phyloP scores from a whole-genome alignment of 2,113 vertebrate species.

The Apistogramma diplotaenia region DNA sequence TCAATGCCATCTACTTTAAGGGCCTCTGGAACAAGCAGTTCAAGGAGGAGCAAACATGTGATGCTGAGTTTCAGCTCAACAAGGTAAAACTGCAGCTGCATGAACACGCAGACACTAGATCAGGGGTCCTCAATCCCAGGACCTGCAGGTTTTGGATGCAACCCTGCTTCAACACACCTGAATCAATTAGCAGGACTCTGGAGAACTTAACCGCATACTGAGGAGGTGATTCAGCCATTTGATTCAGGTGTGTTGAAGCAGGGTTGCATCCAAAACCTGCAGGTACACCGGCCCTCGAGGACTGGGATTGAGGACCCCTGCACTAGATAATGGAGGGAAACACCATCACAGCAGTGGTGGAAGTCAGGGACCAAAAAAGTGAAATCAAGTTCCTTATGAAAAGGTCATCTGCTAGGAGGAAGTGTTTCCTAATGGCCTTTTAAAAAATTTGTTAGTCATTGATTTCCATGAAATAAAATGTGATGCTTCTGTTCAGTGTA shows the following conservation, averaged over 20 bases:
- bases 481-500: neutral
- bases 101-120: neutral
- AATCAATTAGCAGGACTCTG: too few species aligned
- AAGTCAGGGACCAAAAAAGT: neutral
- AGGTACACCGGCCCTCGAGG: too few species aligned
- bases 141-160: too few species aligned
- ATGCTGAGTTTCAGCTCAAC: conserved; percentile 75
- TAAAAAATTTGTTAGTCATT: neutral
- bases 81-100: conserved; percentile 53
- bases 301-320: too few species aligned
- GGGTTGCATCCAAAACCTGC: too few species aligned
- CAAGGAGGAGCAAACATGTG: conserved; percentile 52
- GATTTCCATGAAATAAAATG: neutral
- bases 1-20: conserved; percentile 96
- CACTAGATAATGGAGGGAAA: neutral
- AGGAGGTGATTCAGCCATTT: too few species aligned
- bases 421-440: neutral
- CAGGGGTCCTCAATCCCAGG: too few species aligned
- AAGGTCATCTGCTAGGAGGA: neutral
- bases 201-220: too few species aligned
- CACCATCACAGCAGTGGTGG: neutral
- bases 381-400: too few species aligned
- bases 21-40: conserved; percentile 86
- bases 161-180: too few species aligned
- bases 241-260: too few species aligned